phyloP scores from a whole-genome alignment of 2,113 vertebrate genomes.

The Coregonus clupeaformis region DNA sequence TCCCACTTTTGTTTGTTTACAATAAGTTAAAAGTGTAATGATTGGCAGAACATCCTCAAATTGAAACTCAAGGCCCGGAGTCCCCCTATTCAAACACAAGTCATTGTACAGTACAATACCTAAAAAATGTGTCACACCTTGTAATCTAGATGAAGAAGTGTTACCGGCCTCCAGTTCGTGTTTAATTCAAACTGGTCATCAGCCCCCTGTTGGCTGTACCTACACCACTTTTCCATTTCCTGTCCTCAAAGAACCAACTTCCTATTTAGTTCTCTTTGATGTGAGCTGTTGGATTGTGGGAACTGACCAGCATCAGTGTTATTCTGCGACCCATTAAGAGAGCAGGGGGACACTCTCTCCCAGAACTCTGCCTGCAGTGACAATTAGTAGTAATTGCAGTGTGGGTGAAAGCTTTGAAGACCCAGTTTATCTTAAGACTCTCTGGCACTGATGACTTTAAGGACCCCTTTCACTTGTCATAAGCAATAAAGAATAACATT shows the following conservation, averaged over 20 bases:
- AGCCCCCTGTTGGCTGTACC: background rate
- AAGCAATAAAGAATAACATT: slow-evolving; percentile 72
- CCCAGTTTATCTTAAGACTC: slow-evolving; percentile 68
- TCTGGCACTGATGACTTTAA: slow-evolving; percentile 70
- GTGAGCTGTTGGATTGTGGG: slow-evolving; percentile 9
- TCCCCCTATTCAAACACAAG: background rate
- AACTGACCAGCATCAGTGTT: slow-evolving; percentile 51
- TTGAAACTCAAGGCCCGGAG: background rate
- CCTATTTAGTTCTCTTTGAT: background rate
- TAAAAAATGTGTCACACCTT: too few relatives aligned
- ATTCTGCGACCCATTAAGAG: background rate
- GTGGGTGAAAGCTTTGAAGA: slow-evolving; percentile 81
- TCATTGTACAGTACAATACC: too few relatives aligned
- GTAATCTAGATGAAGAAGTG: too few relatives aligned
- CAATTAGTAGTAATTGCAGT: slow-evolving; percentile 76
- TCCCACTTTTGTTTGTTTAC: background rate
- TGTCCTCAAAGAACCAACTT: slow-evolving; percentile 7
- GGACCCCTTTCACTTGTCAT: slow-evolving; percentile 79
- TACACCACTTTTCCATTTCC: slow-evolving; percentile 20
- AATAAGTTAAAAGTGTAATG: background rate
- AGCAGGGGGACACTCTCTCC: slow-evolving; percentile 24
- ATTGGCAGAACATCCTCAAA: background rate
- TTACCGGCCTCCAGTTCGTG: background rate
- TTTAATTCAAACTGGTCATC: background rate
- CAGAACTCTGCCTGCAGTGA: slow-evolving; percentile 55